Percentiles rank a stretch among this genome's conserved stretches.
phyloP scores from a whole-genome alignment of 2,113 vertebrate species.

The Dinomys branickii region DNA sequence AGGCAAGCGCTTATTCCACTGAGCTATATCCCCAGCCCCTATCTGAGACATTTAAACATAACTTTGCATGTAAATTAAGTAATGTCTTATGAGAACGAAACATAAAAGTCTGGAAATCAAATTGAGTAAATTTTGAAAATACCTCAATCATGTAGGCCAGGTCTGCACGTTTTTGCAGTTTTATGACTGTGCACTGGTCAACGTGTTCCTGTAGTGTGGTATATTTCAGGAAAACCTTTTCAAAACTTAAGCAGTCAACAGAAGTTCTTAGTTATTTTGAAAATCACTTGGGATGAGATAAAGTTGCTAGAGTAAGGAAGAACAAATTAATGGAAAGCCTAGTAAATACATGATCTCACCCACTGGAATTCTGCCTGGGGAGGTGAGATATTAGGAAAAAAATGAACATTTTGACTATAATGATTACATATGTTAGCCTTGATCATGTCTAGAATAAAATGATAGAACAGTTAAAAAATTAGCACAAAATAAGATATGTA shows the following conservation, averaged over 20 bases:
- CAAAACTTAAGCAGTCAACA: not conserved
- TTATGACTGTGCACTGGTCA: not conserved
- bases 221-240: constrained; percentile 28
- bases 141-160: not conserved
- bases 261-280: constrained; percentile 39
- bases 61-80: constrained; percentile 54
- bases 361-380: not conserved
- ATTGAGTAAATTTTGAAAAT: constrained; percentile 36
- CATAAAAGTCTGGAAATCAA: constrained; percentile 18
- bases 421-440: not conserved
- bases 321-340: not conserved
- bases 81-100: constrained; percentile 34
- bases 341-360: constrained; percentile 21
- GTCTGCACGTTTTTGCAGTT: not conserved
- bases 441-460: not conserved
- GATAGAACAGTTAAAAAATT: not conserved
- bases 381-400: not conserved
- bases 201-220: not conserved
- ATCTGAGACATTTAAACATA: constrained; percentile 18
- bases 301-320: not conserved
- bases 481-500: not conserved
- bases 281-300: not conserved
- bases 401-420: not conserved
- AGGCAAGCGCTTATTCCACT: too few species aligned
- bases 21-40: too few species aligned